Base-by-base conservation (phyloP, 2,888 invertebrate genomes). In the Heterodera filipjevi region DNA sequence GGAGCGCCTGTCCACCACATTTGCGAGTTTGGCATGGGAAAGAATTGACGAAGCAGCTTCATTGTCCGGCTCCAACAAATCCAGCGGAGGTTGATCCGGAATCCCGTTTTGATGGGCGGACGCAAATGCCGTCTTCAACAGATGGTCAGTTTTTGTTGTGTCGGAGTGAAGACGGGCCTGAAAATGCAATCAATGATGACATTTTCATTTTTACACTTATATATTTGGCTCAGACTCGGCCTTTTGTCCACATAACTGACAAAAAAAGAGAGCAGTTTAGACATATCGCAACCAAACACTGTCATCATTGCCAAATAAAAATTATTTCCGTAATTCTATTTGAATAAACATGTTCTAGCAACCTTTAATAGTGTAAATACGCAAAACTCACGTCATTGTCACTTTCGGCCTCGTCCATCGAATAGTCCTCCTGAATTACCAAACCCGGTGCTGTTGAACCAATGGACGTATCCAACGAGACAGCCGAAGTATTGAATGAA, bases 201-300 rank as follows among this genome's bases (percentile, higher is more conserved):
- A 68, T 0, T 33, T 22, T 30, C 27, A 30, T 14, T 33, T 16
- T 68, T 33, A 8, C 10, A 35, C 8, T 68, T 68, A 5, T 33
- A 8, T 68, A 6, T 49, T 49, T 75, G 66, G 75, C 75, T 75
- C 75, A 75, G 75, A 30, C 75, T 75, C 75, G 75, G 75, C 75
- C 75, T 75, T 75, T 64, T 8, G 64, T 75, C 75, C 39, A 32
- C 75, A 75, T 6, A 64, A 30, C 44, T 35, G 46, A 14, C 10
- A 35, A 19, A 68, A 22, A 35, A 35, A 68, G 10, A 14, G 1
- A 68, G 16, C 35, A 22, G 68, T 27, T 68, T 5, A 22, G 68
- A 68, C 35, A 35, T 1, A 68, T 33, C 68, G 68, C 68, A 33
- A 27, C 35, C 32, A 35, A 22, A 33, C 6, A 19, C 16, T 59